Conservation (phyloP, 30 jellyfish, hydroid and myxozoan species). For the Calvadosia cruxmelitensis region DNA sequence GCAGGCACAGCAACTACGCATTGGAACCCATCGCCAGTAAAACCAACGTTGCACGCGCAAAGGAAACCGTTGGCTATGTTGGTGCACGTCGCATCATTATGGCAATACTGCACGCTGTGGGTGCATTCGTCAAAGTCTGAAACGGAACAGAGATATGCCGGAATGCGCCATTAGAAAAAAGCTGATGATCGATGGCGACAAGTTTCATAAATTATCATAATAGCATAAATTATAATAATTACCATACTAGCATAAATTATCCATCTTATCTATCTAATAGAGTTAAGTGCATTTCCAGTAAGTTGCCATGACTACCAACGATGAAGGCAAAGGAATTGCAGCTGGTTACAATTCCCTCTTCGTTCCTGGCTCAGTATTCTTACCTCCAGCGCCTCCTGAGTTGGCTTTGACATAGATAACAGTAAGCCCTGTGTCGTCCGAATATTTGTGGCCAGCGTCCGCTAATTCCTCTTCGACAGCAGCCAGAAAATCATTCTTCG, state of each 20-base stretch:
- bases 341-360: too few relatives aligned
- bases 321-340: too few relatives aligned
- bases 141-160: too few relatives aligned
- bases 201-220: too few relatives aligned
- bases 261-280: too few relatives aligned
- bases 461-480: neutral
- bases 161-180: too few relatives aligned
- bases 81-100: neutral
- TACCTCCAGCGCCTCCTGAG: constrained; percentile 2
- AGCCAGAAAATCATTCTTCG: neutral
- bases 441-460: neutral
- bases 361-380: too few relatives aligned
- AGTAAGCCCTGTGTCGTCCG: neutral
- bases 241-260: too few relatives aligned
- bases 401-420: neutral
- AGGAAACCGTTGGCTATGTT: neutral
- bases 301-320: too few relatives aligned
- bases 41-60: neutral
- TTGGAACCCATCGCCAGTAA: neutral
- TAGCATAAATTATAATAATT: too few relatives aligned
- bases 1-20: neutral
- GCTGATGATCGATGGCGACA: too few relatives aligned
- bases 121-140: neutral
- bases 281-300: too few relatives aligned
- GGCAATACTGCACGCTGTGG: neutral